Evolutionary conservation across 2,797 vertebrate species (phyloP).

Genomic region (Melanotaenia parkinsoni): DNA sequence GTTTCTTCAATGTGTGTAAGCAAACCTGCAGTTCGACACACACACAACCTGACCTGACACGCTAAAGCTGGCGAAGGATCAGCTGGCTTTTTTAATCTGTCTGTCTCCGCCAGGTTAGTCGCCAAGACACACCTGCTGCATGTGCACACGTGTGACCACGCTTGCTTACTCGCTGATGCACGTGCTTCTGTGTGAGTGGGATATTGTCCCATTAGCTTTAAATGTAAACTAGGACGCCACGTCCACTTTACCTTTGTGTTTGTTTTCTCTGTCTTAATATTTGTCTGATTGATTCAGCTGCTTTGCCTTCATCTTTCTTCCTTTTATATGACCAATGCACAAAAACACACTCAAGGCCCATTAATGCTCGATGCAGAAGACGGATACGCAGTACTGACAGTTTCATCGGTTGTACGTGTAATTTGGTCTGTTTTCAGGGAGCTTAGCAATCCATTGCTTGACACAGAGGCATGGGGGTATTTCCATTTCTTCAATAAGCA

Average conservation of each 20-base stretch:
- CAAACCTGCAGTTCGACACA: conserved; percentile 4
- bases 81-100: conserved; percentile 40
- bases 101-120: conserved; percentile 24
- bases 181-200: conserved; percentile 4
- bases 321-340: conserved; percentile 5
- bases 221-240: conserved; percentile 25
- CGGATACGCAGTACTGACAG: too few relatives aligned
- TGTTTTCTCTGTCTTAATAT: conserved; percentile 15
- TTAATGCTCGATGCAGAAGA: too few relatives aligned
- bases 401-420: too few relatives aligned
- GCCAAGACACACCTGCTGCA: conserved; percentile 20
- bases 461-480: too few relatives aligned
- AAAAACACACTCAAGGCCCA: conserved; percentile 2
- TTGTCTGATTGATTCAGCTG: conserved; percentile 7
- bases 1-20: neutral
- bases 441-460: too few relatives aligned
- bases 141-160: conserved; percentile 41
- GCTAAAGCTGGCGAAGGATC: conserved; percentile 55
- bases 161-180: conserved; percentile 11
- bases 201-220: conserved; percentile 21
- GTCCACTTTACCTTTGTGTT: conserved; percentile 9
- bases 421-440: too few relatives aligned
- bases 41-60: conserved; percentile 42
- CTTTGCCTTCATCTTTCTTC: neutral
- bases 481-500: too few relatives aligned